phyloP scores from a whole-genome alignment of 2,888 invertebrate genomes.

The Euzetes globulus region DNA sequence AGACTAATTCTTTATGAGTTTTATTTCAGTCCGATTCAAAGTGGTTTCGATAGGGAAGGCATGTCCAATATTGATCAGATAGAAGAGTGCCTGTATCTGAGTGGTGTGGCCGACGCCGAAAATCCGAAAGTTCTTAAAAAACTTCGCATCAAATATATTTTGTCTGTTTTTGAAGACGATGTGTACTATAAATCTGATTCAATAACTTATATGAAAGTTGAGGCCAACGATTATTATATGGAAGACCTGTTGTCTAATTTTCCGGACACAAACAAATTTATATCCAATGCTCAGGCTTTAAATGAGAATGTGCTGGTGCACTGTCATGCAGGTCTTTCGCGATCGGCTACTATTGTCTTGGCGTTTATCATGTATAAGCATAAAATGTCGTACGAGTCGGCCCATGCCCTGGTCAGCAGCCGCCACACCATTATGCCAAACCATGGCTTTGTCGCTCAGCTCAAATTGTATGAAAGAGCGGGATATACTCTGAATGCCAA shows the following conservation, averaged over 20 bases:
- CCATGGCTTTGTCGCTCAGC: constrained; percentile 66
- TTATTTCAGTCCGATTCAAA: too few species aligned
- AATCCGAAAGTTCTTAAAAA: background rate
- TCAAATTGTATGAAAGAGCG: constrained; percentile 49
- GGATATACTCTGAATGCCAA: constrained; percentile 20
- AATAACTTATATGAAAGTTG: background rate
- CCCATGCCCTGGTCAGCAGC: constrained; percentile 58
- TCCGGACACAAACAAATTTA: background rate
- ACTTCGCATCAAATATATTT: background rate
- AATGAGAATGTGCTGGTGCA: constrained; percentile 43
- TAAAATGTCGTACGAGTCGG: constrained; percentile 55
- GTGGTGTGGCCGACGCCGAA: background rate
- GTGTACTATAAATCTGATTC: background rate
- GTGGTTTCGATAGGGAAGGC: too few species aligned
- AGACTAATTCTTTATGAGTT: too few species aligned
- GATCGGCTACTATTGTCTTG: constrained; percentile 44
- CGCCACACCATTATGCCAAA: constrained; percentile 66
- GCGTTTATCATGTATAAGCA: constrained; percentile 43
- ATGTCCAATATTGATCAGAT: too few species aligned
- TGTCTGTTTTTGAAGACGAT: background rate
- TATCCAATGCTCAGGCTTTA: background rate
- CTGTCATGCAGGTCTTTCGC: constrained; percentile 43
- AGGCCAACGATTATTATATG: background rate
- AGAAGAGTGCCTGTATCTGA: background rate
- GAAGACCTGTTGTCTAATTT: constrained; percentile 30